Conservation (phyloP, 2,113 vertebrate species). For the Smithornis capensis region DNA sequence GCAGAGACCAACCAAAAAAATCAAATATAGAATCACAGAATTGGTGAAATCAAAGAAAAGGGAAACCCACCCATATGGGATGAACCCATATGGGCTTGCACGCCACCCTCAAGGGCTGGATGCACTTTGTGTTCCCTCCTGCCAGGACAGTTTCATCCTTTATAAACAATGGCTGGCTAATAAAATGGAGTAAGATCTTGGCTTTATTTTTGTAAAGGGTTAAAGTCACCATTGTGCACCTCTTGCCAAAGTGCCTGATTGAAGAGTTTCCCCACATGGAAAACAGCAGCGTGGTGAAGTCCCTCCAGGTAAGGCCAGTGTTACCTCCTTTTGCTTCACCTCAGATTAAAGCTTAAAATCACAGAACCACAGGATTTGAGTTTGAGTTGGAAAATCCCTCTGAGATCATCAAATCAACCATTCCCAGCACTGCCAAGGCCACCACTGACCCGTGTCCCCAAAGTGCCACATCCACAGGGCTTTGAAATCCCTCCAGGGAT, state of each 20-base stretch:
- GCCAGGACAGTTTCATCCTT: too few relatives aligned
- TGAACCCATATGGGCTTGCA: background rate
- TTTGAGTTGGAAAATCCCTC: background rate
- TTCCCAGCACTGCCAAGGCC: background rate
- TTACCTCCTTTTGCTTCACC: background rate
- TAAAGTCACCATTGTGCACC: background rate
- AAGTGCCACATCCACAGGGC: background rate
- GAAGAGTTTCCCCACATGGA: conserved; percentile 72
- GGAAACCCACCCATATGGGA: fast-evolving
- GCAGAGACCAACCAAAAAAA: background rate
- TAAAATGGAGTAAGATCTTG: background rate
- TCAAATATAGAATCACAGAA: background rate
- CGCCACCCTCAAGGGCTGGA: too few relatives aligned
- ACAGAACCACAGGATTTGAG: fast-evolving
- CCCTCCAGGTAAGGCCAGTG: conserved; percentile 69
- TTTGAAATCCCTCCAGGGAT: background rate
- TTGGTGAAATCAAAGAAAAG: background rate
- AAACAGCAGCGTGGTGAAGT: conserved; percentile 66
- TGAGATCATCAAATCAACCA: fast-evolving
- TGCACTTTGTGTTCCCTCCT: fast-evolving
- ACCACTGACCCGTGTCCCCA: background rate
- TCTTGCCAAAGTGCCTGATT: conserved; percentile 68
- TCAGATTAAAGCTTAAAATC: background rate
- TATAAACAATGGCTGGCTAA: fast-evolving
- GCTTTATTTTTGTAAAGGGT: conserved; percentile 12